Evolutionary conservation across 1,140 invertebrate species (phyloP).

Genomic region (Phenacoccus solenopsis): DNA sequence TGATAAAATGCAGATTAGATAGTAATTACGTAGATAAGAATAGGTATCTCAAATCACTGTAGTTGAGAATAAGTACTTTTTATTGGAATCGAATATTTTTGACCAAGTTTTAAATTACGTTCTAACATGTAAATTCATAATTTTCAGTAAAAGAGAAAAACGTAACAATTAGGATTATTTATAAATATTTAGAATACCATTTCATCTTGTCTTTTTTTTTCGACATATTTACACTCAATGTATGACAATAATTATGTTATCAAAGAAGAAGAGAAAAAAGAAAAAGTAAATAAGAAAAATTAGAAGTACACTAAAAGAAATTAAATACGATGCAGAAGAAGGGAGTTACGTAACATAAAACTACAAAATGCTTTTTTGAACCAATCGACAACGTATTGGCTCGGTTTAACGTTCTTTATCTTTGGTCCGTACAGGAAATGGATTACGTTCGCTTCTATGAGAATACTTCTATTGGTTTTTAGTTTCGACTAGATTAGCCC

Average conservation of each 20-base stretch:
- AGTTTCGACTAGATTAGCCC: constrained; percentile 32
- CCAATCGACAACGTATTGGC: background rate
- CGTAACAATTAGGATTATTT: background rate
- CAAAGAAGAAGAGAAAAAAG: background rate
- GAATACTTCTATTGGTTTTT: background rate
- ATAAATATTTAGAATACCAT: no score
- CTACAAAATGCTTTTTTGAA: background rate
- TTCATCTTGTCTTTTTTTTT: no score
- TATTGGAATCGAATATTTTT: background rate
- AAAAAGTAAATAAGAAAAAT: background rate
- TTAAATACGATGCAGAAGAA: no score
- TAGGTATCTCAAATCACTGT: background rate
- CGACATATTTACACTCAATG: background rate
- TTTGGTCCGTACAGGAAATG: background rate
- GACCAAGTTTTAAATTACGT: background rate
- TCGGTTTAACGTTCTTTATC: no score
- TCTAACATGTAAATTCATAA: background rate
- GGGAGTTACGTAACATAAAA: no score
- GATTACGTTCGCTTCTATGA: background rate
- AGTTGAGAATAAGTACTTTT: background rate
- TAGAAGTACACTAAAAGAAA: background rate
- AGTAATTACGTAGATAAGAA: no score
- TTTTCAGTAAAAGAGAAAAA: background rate
- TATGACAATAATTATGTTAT: background rate
- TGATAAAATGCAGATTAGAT: no score